Percentiles rank a stretch among this genome's conserved stretches.
Conservation (phyloP, 2,888 invertebrate species). For the Philereme vetulata region DNA sequence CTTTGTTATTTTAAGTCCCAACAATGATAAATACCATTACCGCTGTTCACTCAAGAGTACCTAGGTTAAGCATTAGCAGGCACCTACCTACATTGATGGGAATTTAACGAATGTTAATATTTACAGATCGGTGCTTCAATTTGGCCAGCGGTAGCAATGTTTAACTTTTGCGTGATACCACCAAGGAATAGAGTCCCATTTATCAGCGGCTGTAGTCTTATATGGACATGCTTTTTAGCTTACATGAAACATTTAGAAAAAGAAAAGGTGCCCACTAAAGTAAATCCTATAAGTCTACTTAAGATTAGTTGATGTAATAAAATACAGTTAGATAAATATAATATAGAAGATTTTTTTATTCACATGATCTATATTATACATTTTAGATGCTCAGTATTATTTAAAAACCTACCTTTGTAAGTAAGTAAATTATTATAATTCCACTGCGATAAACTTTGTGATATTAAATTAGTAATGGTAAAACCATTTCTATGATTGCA, state of each 20-base stretch:
- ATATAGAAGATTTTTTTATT: conserved; percentile 9
- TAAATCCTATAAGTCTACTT: conserved; percentile 46
- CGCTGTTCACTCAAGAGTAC: no score
- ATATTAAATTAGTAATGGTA: conserved; percentile 19
- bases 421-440: not conserved
- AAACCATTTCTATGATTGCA: conserved; percentile 4
- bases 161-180: conserved; percentile 89
- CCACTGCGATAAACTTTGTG: conserved; percentile 20
- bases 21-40: no score
- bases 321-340: conserved; percentile 2
- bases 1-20: no score
- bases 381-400: conserved; percentile 10
- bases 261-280: conserved; percentile 53
- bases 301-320: conserved; percentile 39
- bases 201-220: conserved; percentile 89
- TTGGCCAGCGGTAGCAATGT: conserved; percentile 90
- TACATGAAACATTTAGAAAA: conserved; percentile 89
- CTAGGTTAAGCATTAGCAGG: no score
- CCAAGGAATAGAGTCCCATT: conserved; percentile 90
- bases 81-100: not conserved
- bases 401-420: not conserved
- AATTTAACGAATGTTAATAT: conserved; percentile 1
- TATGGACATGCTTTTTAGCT: conserved; percentile 92
- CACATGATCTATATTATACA: no score
- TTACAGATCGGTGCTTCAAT: conserved; percentile 87